phyloP scores from a whole-genome alignment of 2,113 vertebrate genomes.

The Campylomormyrus numenius region DNA sequence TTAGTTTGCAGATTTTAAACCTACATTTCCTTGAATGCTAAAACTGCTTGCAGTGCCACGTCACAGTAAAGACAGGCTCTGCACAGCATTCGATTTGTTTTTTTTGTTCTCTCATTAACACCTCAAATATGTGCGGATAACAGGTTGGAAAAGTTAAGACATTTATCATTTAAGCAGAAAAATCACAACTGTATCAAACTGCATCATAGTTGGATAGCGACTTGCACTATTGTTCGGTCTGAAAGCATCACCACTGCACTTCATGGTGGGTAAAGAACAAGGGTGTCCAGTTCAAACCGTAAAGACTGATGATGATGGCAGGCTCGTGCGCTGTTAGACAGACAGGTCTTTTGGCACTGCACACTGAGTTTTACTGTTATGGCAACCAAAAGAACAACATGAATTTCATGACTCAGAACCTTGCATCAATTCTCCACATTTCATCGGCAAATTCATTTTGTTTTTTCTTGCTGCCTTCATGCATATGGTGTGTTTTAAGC shows the following conservation, averaged over 20 bases:
- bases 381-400: neutral
- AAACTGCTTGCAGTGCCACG: neutral
- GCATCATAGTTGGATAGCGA: neutral
- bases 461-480: neutral
- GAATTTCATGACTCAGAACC: neutral
- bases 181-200: neutral
- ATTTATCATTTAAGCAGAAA: neutral
- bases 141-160: neutral
- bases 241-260: neutral
- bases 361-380: neutral
- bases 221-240: neutral
- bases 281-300: neutral
- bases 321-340: neutral
- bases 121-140: neutral
- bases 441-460: neutral
- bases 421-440: neutral
- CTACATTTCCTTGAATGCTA: neutral
- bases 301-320: neutral
- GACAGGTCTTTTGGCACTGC: slow-evolving; percentile 2
- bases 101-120: neutral
- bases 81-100: neutral
- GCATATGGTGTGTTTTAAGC: neutral
- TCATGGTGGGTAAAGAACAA: neutral
- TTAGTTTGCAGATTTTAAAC: neutral
- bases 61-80: neutral